These are phyloP conservation scores for Cryptotermes secundus DNA, from an alignment of 1,140 invertebrate species.

Conservation along the genomic window DNA sequence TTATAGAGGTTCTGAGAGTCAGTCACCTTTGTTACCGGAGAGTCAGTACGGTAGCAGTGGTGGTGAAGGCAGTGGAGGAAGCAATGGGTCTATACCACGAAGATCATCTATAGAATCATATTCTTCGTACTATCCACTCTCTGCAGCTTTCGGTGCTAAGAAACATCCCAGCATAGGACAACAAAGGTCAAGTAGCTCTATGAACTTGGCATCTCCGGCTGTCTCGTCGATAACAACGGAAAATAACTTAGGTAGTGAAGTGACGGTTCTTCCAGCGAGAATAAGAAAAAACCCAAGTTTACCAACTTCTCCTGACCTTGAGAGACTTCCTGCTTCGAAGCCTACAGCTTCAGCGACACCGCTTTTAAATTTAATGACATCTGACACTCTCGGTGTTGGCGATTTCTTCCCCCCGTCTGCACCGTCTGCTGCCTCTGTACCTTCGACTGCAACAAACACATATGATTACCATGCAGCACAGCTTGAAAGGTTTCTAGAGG, in stretches of 20 bases:
- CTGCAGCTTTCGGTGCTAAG: background rate
- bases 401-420: constrained; percentile 39
- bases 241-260: background rate
- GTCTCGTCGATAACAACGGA: background rate
- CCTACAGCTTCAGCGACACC: background rate
- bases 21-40: constrained; percentile 61
- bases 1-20: constrained; percentile 61
- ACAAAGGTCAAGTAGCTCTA: constrained; percentile 37
- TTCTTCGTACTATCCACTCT: constrained; percentile 36
- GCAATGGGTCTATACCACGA: background rate
- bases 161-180: constrained; percentile 17
- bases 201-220: constrained; percentile 36
- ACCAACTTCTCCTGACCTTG: constrained; percentile 37
- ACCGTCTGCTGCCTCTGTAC: constrained; percentile 37
- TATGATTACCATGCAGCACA: constrained; percentile 76
- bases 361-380: background rate
- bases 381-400: background rate
- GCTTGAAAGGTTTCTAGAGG: constrained; percentile 71
- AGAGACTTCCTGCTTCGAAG: background rate
- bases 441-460: constrained; percentile 41
- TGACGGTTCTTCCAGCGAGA: background rate
- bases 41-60: constrained; percentile 53
- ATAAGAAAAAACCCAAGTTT: constrained; percentile 42
- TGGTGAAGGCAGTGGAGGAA: constrained; percentile 44
- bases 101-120: constrained; percentile 38